Evolutionary conservation across 2,113 vertebrate species (phyloP).

Genomic region (Lepidothrix coronata): DNA sequence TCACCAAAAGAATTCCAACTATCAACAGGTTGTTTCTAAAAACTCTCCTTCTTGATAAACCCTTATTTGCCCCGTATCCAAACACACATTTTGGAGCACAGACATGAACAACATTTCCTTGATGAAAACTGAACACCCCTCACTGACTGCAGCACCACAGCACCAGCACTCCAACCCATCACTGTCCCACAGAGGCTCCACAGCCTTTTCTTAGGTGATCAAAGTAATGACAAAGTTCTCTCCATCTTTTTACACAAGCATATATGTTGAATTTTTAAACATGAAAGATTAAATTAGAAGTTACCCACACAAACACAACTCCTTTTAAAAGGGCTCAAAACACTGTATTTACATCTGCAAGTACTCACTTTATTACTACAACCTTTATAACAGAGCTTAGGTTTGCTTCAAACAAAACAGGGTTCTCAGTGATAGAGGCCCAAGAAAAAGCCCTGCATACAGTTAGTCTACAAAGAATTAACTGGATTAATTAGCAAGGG

Average conservation of each 20-base stretch:
- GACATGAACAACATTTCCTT: not conserved
- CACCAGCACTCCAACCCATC: not conserved
- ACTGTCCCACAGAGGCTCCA: not conserved
- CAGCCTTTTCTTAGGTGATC: not conserved
- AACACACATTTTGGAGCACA: not conserved
- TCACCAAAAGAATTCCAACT: not conserved
- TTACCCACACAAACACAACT: conserved; percentile 18
- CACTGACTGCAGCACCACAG: not conserved
- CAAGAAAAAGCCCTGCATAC: conserved; percentile 78
- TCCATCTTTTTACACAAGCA: not conserved
- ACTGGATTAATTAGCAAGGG: conserved; percentile 87
- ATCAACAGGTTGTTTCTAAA: not conserved
- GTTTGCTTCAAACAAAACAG: conserved; percentile 74
- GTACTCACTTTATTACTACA: conserved; percentile 65
- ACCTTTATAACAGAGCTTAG: conserved; percentile 68
- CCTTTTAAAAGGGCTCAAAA: conserved; percentile 47
- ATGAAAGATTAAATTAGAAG: conserved; percentile 52
- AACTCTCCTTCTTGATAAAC: not conserved
- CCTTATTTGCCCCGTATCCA: not conserved
- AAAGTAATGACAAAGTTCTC: not conserved
- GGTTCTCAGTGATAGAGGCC: conserved; percentile 65
- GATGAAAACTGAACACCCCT: not conserved
- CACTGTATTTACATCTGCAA: conserved; percentile 73
- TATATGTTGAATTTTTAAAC: conserved; percentile 30
- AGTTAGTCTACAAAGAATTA: conserved; percentile 84